These are phyloP conservation scores for Apis dorsata DNA, from an alignment of 1,140 invertebrate species.

Conservation along the genomic window DNA sequence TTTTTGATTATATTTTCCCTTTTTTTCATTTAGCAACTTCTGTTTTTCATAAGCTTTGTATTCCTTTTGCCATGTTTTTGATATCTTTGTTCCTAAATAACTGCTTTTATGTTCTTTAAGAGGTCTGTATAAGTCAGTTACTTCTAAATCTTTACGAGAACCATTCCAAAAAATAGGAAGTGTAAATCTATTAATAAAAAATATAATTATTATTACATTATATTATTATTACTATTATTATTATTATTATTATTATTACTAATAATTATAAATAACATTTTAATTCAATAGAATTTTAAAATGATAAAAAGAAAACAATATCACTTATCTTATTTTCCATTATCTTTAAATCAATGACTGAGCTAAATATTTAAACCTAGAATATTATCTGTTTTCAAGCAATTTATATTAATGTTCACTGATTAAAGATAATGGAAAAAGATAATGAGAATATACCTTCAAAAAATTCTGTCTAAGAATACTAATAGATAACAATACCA, in stretches of 20 bases:
- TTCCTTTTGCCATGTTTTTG: slow-evolving; percentile 72
- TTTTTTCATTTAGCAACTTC: slow-evolving; percentile 37
- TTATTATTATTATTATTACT: no score
- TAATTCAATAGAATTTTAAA: not conserved
- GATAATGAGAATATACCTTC: not conserved
- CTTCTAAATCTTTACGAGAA: slow-evolving; percentile 85
- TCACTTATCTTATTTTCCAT: not conserved
- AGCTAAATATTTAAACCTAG: not conserved
- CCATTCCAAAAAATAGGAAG: slow-evolving; percentile 85
- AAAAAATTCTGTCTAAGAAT: not conserved
- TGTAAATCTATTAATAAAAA: slow-evolving; percentile 81
- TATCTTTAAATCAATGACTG: slow-evolving; percentile 25
- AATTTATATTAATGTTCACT: slow-evolving; percentile 18
- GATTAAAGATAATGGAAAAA: not conserved
- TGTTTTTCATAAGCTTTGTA: slow-evolving; percentile 58
- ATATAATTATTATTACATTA: not conserved
- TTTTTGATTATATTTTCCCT: slow-evolving; percentile 56
- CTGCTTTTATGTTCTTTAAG: slow-evolving; percentile 82
- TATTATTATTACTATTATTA: no score
- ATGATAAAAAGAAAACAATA: not conserved
- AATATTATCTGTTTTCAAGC: slow-evolving; percentile 7
- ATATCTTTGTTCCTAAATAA: slow-evolving; percentile 78
- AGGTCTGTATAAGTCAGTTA: slow-evolving; percentile 85
- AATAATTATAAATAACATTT: not conserved
- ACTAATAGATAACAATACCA: slow-evolving; percentile 12